Conservation (phyloP, 2,888 invertebrate genomes). For the Synanthedon andrenaeformis region DNA sequence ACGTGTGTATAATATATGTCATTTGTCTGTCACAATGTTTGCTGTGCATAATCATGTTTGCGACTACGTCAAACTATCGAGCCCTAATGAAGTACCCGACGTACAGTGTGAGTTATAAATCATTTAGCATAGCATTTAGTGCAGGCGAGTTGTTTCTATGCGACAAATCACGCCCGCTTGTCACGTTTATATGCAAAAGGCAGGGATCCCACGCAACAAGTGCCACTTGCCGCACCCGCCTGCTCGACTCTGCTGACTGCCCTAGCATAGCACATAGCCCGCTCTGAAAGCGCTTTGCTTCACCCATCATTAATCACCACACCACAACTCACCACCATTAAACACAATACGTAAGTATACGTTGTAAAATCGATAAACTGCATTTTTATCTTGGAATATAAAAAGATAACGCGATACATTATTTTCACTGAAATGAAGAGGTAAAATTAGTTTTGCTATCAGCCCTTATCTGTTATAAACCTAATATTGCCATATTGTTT, state of each 20-base stretch:
- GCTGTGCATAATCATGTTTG: neutral
- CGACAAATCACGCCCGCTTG: constrained; percentile 41
- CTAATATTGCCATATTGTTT: too few species aligned
- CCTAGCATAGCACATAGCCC: constrained; percentile 1
- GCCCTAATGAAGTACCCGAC: constrained; percentile 6
- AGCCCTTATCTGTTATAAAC: too few species aligned
- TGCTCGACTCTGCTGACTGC: constrained; percentile 14
- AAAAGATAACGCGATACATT: neutral
- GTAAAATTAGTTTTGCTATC: too few species aligned
- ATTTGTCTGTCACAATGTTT: neutral
- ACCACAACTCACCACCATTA: neutral
- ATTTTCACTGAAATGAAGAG: neutral
- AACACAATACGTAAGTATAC: too few species aligned
- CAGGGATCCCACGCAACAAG: constrained; percentile 50
- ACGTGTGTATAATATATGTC: neutral
- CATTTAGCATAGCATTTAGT: constrained; percentile 24
- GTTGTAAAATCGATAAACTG: too few species aligned
- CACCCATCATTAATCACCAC: neutral
- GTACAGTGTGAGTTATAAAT: constrained; percentile 11
- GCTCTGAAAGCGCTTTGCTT: neutral
- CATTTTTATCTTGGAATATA: too few species aligned
- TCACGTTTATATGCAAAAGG: constrained; percentile 37
- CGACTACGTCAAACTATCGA: neutral
- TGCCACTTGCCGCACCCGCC: constrained; percentile 27
- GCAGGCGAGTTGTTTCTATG: constrained; percentile 24